Conservation (phyloP, 2,888 invertebrate species). For the Neoitamus cyanurus region DNA sequence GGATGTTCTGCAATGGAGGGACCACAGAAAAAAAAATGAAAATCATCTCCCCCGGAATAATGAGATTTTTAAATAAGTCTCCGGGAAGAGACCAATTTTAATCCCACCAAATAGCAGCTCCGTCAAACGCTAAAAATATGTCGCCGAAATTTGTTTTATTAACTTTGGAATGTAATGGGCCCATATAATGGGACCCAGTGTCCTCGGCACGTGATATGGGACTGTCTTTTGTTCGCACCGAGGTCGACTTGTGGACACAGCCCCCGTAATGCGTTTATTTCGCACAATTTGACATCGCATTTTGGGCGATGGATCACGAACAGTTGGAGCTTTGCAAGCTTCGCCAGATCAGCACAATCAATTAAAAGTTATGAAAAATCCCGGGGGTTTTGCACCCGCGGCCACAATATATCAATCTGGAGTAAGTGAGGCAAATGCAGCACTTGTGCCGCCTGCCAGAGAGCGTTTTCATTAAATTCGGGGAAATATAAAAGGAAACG, state of each 20-base stretch:
- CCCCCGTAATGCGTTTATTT: not conserved
- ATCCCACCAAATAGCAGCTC: slow-evolving; percentile 14
- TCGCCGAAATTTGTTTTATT: slow-evolving; percentile 46
- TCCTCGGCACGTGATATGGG: not conserved
- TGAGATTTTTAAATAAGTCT: slow-evolving; percentile 52
- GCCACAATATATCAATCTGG: not conserved
- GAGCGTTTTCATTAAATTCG: slow-evolving; percentile 34
- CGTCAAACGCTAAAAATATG: slow-evolving; percentile 43
- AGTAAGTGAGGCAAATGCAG: not conserved
- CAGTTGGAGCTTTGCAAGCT: not conserved
- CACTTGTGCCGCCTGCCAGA: not conserved
- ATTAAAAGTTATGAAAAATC: not conserved
- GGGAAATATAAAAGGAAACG: slow-evolving; percentile 20
- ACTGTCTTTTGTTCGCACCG: not conserved
- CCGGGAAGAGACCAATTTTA: slow-evolving; percentile 41
- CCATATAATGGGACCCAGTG: slow-evolving; percentile 17
- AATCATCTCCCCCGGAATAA: slow-evolving; percentile 45
- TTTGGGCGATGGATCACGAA: not conserved
- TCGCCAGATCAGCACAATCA: not conserved
- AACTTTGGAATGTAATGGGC: slow-evolving; percentile 45
- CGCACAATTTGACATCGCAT: not conserved
- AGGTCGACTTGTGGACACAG: not conserved
- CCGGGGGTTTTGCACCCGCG: not conserved
- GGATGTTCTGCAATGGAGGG: not conserved
- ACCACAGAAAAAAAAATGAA: slow-evolving; percentile 13